Conservation (phyloP, 2,113 vertebrate genomes). For the Sus scrofa region DNA sequence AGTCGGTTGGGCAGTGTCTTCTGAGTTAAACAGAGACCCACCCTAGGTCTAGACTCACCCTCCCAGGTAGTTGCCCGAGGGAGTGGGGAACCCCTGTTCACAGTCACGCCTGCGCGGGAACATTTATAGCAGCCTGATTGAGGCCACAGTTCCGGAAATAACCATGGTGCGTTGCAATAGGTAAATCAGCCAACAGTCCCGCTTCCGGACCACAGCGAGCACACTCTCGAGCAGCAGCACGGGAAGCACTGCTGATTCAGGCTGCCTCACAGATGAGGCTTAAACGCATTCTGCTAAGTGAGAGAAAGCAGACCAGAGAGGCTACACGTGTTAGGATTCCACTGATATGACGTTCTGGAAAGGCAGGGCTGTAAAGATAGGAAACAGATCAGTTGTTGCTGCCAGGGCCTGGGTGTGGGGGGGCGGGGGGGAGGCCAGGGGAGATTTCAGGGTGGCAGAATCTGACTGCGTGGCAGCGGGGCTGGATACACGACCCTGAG, state of each 20-base stretch:
- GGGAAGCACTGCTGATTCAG: rapidly evolving
- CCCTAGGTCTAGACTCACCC: rapidly evolving
- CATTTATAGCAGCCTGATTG: rapidly evolving
- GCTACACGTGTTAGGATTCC: rapidly evolving
- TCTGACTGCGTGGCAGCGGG: rapidly evolving
- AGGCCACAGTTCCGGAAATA: rapidly evolving
- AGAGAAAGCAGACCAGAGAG: neutral
- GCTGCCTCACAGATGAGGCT: rapidly evolving
- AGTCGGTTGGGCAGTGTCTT: neutral
- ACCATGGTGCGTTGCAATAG: rapidly evolving
- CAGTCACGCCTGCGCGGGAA: rapidly evolving
- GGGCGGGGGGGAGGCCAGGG: too few relatives aligned
- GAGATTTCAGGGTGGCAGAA: neutral
- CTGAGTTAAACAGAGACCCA: neutral
- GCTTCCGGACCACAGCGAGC: rapidly evolving
- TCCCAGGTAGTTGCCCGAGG: rapidly evolving
- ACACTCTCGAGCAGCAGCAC: rapidly evolving
- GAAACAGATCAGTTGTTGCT: neutral
- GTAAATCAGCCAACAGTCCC: rapidly evolving
- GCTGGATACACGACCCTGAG: rapidly evolving
- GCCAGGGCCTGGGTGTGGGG: neutral
- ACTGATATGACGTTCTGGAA: rapidly evolving
- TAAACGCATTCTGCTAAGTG: neutral
- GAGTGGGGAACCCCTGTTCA: rapidly evolving
- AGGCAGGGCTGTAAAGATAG: neutral